phyloP scores from a whole-genome alignment of 2,113 vertebrate species.

The Mobula birostris region DNA sequence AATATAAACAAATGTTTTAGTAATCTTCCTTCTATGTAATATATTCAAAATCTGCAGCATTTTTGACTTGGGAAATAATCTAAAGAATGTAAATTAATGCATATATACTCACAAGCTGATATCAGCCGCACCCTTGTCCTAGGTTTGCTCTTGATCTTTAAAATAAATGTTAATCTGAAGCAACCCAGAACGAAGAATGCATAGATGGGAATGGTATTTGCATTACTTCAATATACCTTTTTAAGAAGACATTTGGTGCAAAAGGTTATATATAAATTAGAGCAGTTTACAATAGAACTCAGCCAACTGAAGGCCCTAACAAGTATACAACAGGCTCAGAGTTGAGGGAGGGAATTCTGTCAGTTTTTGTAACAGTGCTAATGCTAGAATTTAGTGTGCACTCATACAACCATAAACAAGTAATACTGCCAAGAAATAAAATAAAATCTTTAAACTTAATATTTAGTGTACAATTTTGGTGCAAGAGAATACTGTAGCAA shows the following conservation, averaged over 20 bases:
- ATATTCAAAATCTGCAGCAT: background rate
- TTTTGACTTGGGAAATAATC: background rate
- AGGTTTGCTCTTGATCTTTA: background rate
- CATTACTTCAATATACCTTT: background rate
- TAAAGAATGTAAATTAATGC: background rate
- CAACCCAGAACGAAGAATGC: background rate
- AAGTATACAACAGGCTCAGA: conserved; percentile 4
- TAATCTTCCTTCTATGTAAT: background rate
- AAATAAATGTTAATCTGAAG: background rate
- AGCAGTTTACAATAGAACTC: background rate
- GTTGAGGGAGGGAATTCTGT: background rate
- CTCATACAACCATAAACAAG: conserved; percentile 10
- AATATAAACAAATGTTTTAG: background rate
- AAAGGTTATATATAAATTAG: background rate
- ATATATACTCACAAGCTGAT: background rate
- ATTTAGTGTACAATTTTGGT: conserved; percentile 6
- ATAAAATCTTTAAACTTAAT: conserved; percentile 2
- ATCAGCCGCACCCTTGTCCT: background rate
- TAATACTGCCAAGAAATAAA: conserved; percentile 31
- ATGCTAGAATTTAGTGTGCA: conserved; percentile 28
- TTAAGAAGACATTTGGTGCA: background rate
- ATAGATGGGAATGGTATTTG: background rate
- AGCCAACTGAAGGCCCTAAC: background rate
- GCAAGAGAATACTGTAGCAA: conserved; percentile 8
- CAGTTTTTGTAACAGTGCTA: background rate